Percentiles rank a stretch among this genome's conserved stretches.
phyloP scores from a whole-genome alignment of 2,888 invertebrate species.

The Nyleta sp. region DNA sequence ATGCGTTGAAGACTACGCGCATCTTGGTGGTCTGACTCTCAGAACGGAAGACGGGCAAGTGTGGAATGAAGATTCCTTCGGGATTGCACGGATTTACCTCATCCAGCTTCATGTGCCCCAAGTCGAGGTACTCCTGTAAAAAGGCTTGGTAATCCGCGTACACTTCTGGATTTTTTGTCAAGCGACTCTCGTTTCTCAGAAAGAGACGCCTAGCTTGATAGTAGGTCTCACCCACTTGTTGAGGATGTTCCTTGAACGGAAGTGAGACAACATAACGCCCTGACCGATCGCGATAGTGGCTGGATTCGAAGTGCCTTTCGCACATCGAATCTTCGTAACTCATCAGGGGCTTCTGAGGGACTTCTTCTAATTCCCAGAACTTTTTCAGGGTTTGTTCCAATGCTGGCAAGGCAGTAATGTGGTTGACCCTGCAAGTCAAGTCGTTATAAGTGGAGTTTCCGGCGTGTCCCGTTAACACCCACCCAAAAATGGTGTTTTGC shows the following conservation, averaged over 20 bases:
- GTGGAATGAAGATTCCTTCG: no score
- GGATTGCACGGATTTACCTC: no score
- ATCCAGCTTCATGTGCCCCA: slow-evolving; percentile 20
- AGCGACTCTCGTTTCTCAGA: not conserved
- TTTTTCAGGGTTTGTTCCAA: not conserved
- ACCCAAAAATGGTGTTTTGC: slow-evolving; percentile 12
- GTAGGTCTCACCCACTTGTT: not conserved
- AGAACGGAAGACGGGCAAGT: not conserved
- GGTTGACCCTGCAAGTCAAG: no score
- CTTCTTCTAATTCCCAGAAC: slow-evolving; percentile 14
- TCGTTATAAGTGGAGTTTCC: no score
- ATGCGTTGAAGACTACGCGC: slow-evolving; percentile 21
- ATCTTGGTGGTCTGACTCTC: slow-evolving; percentile 16
- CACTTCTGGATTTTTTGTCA: not conserved
- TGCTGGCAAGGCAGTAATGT: not conserved
- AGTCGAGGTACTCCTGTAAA: not conserved
- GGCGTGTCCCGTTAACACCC: slow-evolving; percentile 1
- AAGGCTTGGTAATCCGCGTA: slow-evolving; percentile 1
- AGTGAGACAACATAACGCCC: slow-evolving; percentile 3
- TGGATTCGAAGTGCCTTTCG: not conserved
- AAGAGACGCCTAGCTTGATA: not conserved
- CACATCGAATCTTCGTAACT: not conserved
- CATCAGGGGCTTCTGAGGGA: not conserved
- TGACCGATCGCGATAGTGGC: not conserved
- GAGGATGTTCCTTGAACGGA: not conserved